These are phyloP conservation scores for Montipora capitata DNA, from an alignment of 92 coral and sea anemone genomes.

Conservation along the genomic window DNA sequence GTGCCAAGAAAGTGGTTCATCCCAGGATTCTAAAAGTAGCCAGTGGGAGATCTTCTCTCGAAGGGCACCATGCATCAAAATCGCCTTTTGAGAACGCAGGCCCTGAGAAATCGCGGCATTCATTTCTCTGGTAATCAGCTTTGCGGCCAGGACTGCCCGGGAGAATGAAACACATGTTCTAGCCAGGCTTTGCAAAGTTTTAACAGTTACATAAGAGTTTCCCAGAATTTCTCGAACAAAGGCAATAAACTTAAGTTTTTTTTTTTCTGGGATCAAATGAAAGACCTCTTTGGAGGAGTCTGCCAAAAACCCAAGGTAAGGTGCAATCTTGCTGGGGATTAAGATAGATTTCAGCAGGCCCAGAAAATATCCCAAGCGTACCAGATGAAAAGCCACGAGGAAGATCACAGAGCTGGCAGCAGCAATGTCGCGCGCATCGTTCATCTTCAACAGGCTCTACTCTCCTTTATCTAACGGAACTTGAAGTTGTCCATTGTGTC, in stretches of 20 bases:
- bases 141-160: slow-evolving; percentile 56
- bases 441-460: slow-evolving; percentile 9
- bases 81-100: slow-evolving; percentile 32
- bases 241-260: neutral
- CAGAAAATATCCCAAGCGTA: slow-evolving; percentile 53
- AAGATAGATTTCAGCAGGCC: slow-evolving; percentile 49
- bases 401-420: slow-evolving; percentile 61
- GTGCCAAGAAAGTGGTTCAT: neutral
- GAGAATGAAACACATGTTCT: slow-evolving; percentile 70
- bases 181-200: too few relatives aligned
- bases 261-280: slow-evolving; percentile 18
- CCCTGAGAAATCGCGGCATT: slow-evolving; percentile 59
- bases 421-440: neutral
- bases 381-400: slow-evolving; percentile 31
- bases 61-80: neutral
- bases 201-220: neutral
- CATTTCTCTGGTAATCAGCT: too few relatives aligned
- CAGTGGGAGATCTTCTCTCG: slow-evolving; percentile 58
- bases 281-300: too few relatives aligned
- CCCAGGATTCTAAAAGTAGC: slow-evolving; percentile 50
- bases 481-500: slow-evolving; percentile 42
- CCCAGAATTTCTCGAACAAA: slow-evolving; percentile 4
- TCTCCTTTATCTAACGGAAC: slow-evolving; percentile 21
- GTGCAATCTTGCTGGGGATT: slow-evolving; percentile 25
- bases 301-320: slow-evolving; percentile 56